Conservation (phyloP, 2,888 invertebrate genomes). For the Ophioninae sp. region DNA sequence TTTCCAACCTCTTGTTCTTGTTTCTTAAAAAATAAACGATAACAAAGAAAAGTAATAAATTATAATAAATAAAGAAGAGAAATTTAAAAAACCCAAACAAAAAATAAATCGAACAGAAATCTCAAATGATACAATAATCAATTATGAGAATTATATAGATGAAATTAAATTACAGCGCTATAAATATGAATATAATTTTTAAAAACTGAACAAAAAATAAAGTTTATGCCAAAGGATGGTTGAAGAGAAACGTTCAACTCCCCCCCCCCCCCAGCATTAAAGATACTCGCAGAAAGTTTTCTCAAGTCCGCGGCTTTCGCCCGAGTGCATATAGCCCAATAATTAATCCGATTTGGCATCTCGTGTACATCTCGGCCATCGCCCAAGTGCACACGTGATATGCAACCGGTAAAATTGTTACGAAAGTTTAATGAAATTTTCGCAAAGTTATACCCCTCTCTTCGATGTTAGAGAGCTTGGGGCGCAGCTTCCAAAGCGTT, state of each 20-base stretch:
- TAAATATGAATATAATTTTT: not conserved
- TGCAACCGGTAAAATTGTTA: constrained; percentile 52
- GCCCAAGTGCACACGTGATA: constrained; percentile 56
- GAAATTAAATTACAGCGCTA: not conserved
- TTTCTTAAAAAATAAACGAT: no score
- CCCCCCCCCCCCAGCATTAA: not conserved
- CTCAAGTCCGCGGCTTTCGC: not conserved
- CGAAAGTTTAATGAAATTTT: constrained; percentile 56
- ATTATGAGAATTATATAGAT: not conserved
- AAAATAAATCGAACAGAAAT: no score
- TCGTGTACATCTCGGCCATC: constrained; percentile 34
- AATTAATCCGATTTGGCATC: constrained; percentile 52
- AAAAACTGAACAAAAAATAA: not conserved
- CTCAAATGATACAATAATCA: no score
- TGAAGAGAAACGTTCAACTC: not conserved
- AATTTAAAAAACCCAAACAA: no score
- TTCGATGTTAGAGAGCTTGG: not conserved
- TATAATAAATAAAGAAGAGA: no score
- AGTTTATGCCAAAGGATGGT: not conserved
- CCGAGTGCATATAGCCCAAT: constrained; percentile 33
- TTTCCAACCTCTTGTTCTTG: no score
- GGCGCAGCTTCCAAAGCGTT: constrained; percentile 9
- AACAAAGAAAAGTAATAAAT: no score
- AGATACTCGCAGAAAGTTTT: not conserved
- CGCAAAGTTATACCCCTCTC: constrained; percentile 33